Evolutionary conservation across 2,888 invertebrate genomes (phyloP).

Genomic region (Sarcophaga carnaria): DNA sequence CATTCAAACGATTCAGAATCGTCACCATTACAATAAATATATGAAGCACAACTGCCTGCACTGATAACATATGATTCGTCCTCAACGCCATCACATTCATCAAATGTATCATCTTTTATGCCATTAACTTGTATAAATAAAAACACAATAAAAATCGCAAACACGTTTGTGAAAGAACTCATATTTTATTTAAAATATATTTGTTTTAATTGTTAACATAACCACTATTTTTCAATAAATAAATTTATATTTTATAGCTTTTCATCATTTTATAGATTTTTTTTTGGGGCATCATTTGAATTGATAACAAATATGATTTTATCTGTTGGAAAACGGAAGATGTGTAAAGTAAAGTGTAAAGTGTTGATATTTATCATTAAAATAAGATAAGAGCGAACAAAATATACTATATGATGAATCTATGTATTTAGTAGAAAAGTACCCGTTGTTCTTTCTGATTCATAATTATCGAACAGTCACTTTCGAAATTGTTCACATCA

Average conservation of each 20-base stretch:
- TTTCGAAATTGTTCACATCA: slow-evolving; percentile 3
- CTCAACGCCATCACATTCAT: slow-evolving; percentile 74
- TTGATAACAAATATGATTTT: slow-evolving; percentile 24
- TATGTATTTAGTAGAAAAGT: background rate
- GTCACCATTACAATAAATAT: slow-evolving; percentile 77
- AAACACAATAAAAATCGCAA: background rate
- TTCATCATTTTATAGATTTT: slow-evolving; percentile 56
- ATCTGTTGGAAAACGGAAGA: slow-evolving; percentile 40
- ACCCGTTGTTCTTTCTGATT: background rate
- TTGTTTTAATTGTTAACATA: slow-evolving; percentile 4
- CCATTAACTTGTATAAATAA: background rate
- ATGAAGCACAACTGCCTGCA: slow-evolving; percentile 75
- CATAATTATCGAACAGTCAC: slow-evolving; percentile 15
- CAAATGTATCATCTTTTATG: slow-evolving; percentile 70
- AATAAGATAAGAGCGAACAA: background rate
- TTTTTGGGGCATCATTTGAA: slow-evolving; percentile 8
- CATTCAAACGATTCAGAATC: slow-evolving; percentile 76
- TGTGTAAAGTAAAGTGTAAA: too few species aligned
- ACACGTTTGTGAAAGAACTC: background rate
- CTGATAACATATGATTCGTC: slow-evolving; percentile 74
- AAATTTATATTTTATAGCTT: background rate
- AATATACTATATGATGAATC: background rate
- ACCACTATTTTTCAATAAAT: slow-evolving; percentile 37
- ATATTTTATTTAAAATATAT: slow-evolving; percentile 12
- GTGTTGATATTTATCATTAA: background rate